Conservation (phyloP, 2,113 vertebrate genomes). For the Macquaria australasica region DNA sequence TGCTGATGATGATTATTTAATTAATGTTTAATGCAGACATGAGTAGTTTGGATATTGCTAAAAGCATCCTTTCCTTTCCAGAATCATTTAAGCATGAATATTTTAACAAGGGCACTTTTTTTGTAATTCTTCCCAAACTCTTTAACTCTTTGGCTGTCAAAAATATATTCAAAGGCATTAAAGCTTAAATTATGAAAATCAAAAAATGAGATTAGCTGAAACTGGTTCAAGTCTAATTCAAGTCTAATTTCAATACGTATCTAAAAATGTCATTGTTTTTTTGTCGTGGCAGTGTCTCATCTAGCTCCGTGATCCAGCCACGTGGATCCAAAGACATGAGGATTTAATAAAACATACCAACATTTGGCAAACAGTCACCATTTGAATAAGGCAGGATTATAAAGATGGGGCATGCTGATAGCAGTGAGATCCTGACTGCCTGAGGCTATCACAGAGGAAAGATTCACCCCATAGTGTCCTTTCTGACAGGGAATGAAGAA, state of each 20-base stretch:
- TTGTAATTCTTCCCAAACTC: conserved; percentile 24
- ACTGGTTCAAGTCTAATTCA: conserved; percentile 48
- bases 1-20: conserved; percentile 25
- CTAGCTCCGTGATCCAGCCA: conserved; percentile 41
- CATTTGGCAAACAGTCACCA: conserved; percentile 58
- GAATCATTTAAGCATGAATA: conserved; percentile 37
- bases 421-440: conserved; percentile 49
- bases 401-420: conserved; percentile 58
- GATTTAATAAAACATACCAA: conserved; percentile 66
- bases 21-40: conserved; percentile 29
- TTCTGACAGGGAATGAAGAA: conserved; percentile 37
- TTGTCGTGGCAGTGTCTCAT: conserved; percentile 29
- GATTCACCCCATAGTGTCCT: conserved; percentile 48
- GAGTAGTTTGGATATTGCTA: conserved; percentile 28
- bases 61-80: conserved; percentile 22
- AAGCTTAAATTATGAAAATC: conserved; percentile 33
- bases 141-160: not conserved
- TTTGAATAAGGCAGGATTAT: conserved; percentile 70
- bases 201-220: conserved; percentile 55
- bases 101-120: conserved; percentile 14
- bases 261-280: conserved; percentile 30
- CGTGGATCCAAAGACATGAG: conserved; percentile 53
- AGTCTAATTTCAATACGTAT: conserved; percentile 34
- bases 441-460: conserved; percentile 45
- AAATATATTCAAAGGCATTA: conserved; percentile 32